Evolutionary conservation across 2,113 vertebrate species (phyloP).

Genomic region (Carassius carassius): DNA sequence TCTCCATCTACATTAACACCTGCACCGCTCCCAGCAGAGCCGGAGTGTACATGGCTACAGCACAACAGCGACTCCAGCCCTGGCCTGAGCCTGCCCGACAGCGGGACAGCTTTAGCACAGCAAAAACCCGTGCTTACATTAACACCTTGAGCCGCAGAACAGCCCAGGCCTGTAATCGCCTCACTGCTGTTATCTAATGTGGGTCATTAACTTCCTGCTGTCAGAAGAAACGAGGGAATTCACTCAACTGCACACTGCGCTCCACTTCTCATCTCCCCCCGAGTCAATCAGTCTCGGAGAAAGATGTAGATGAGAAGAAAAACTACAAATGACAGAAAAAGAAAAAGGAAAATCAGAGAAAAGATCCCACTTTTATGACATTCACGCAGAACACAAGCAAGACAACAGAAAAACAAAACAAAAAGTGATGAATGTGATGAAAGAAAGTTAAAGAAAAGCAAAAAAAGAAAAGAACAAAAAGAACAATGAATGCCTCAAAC

Average conservation of each 20-base stretch:
- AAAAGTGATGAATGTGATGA: background rate
- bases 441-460: background rate
- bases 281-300: constrained; percentile 12
- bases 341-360: background rate
- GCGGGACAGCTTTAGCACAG: background rate
- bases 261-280: background rate
- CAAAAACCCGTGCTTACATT: constrained; percentile 22
- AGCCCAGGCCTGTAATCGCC: constrained; percentile 31
- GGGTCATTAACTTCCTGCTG: constrained; percentile 44
- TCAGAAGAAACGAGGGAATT: constrained; percentile 39
- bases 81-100: background rate
- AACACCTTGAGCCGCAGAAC: constrained; percentile 17
- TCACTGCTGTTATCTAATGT: constrained; percentile 30
- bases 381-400: background rate
- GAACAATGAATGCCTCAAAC: too few relatives aligned
- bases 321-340: background rate
- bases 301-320: constrained; percentile 10
- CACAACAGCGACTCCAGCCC: background rate
- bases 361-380: background rate
- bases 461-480: background rate
- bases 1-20: constrained; percentile 44
- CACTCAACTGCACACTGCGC: background rate
- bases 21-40: constrained; percentile 30
- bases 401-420: background rate
- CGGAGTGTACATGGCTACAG: background rate